Conservation (phyloP, 1,140 invertebrate species). For the Microvelia longipes region DNA sequence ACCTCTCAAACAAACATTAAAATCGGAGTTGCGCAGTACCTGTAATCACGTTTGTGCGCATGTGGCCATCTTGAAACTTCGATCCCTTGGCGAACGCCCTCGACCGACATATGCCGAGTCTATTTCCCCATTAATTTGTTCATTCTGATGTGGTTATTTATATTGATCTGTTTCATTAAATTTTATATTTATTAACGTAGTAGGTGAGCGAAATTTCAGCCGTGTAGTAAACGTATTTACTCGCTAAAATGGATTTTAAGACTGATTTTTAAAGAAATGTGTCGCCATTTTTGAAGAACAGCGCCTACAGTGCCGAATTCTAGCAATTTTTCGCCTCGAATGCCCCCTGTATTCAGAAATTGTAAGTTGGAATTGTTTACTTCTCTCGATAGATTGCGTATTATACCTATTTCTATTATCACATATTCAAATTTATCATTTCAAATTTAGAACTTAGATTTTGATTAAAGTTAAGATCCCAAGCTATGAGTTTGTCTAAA, state of each 20-base stretch:
- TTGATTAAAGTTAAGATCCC: too few species aligned
- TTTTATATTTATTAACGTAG: too few species aligned
- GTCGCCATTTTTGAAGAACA: constrained; percentile 40
- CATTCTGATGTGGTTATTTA: too few species aligned
- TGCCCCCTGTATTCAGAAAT: constrained; percentile 46
- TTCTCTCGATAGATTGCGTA: constrained; percentile 38
- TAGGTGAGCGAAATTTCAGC: too few species aligned
- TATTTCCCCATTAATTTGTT: too few species aligned
- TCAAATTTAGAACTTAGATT: too few species aligned
- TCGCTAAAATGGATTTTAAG: too few species aligned
- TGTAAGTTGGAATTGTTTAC: constrained; percentile 39
- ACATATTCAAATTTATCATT: background rate
- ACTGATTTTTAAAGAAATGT: too few species aligned
- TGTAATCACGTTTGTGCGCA: constrained; percentile 4
- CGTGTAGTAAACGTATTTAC: too few species aligned
- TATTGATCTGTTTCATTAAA: too few species aligned
- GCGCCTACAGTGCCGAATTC: constrained; percentile 53
- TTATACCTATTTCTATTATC: background rate
- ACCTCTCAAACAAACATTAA: background rate
- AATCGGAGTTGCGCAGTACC: background rate
- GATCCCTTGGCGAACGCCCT: constrained; percentile 16
- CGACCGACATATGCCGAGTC: constrained; percentile 11
- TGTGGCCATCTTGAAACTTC: constrained; percentile 15
- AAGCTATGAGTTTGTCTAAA: too few species aligned
- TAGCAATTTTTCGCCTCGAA: constrained; percentile 48